Percentiles rank a stretch among this genome's conserved stretches.
Conservation (phyloP, 92 coral and sea anemone genomes). For the Meandrina meandrites region DNA sequence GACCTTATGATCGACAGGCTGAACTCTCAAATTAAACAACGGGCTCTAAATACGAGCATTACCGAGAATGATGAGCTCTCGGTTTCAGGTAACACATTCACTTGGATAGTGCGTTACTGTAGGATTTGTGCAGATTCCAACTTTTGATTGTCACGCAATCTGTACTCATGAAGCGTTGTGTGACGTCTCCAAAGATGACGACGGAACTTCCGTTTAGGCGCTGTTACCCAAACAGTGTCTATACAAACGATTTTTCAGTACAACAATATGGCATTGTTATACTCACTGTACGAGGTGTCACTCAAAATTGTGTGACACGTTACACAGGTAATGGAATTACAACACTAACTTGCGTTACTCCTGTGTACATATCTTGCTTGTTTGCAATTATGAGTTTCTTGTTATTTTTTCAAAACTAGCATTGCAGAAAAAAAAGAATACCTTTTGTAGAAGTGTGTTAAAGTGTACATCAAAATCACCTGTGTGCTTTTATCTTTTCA, state of each 20-base stretch:
- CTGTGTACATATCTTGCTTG: not conserved
- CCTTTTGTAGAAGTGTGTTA: not conserved
- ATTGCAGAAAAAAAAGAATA: not conserved
- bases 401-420: not conserved
- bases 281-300: too few species aligned
- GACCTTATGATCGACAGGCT: conserved; percentile 92
- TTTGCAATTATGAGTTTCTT: not conserved
- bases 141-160: not conserved
- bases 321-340: too few species aligned
- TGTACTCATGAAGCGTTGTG: not conserved
- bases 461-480: too few species aligned
- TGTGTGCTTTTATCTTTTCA: conserved; percentile 33
- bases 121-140: too few species aligned
- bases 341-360: not conserved
- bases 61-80: conserved; percentile 63
- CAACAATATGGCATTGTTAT: too few species aligned
- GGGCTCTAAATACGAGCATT: conserved; percentile 38
- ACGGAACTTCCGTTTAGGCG: too few species aligned
- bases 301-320: too few species aligned
- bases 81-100: conserved; percentile 47
- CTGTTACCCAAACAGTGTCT: too few species aligned
- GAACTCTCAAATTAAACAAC: conserved; percentile 74
- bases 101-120: not conserved
- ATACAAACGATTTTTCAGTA: too few species aligned
- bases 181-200: too few species aligned